A percentile compares a stretch with the other conserved stretches of the same genome.
Conservation (phyloP, 2,797 vertebrate genomes). For the Esox lucius region DNA sequence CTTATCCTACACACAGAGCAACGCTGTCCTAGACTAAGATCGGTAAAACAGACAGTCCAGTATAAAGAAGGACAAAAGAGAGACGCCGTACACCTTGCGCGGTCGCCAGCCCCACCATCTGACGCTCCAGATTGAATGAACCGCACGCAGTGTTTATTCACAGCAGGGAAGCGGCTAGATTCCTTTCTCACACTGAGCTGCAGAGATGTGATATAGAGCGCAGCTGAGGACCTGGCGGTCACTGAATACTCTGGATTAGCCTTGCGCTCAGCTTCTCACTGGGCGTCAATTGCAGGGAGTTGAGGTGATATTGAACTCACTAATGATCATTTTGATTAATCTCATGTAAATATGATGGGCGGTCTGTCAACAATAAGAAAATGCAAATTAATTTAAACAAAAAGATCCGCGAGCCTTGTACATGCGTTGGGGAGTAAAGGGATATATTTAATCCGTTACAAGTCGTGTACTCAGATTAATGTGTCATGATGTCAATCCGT, state of each 20-base stretch:
- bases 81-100: slow-evolving; percentile 30
- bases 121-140: slow-evolving; percentile 62
- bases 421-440: too few relatives aligned
- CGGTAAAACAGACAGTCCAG: slow-evolving; percentile 23
- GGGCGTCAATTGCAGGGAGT: slow-evolving; percentile 30
- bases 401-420: background rate
- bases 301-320: slow-evolving; percentile 33
- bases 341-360: background rate
- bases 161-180: slow-evolving; percentile 70
- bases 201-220: slow-evolving; percentile 32
- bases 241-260: slow-evolving; percentile 32
- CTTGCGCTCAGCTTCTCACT: slow-evolving; percentile 34
- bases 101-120: slow-evolving; percentile 62
- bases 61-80: slow-evolving; percentile 37
- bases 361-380: background rate
- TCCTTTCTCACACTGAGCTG: slow-evolving; percentile 62
- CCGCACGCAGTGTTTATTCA: slow-evolving; percentile 63
- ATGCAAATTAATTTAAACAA: background rate
- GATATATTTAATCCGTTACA: too few relatives aligned
- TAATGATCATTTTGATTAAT: slow-evolving; percentile 9
- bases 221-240: slow-evolving; percentile 37
- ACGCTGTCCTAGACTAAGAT: slow-evolving; percentile 15
- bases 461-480: too few relatives aligned
- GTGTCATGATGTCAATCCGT: too few relatives aligned
- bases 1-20: slow-evolving; percentile 6